Evolutionary conservation across 2,888 invertebrate genomes (phyloP), one percentile per base, ranked within the genome.

Genomic region (Rhogogaster chlorosoma): DNA sequence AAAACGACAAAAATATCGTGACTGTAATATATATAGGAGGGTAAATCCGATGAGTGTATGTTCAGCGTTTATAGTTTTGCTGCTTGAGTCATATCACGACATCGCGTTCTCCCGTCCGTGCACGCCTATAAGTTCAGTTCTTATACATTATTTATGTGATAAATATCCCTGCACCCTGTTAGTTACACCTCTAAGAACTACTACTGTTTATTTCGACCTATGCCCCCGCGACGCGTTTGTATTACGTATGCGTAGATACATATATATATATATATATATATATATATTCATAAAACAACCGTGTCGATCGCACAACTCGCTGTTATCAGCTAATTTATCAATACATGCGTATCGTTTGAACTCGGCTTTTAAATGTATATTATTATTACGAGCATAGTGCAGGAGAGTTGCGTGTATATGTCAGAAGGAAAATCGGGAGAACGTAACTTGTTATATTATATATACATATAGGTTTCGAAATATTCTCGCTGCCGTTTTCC

Each of bases 291-390:
- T 26, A 22, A 78, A 36, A 29, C 78, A 32, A 82, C 38, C 82
- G 82, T 78, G 78, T 78, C 78, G 57, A 78, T 78, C 42, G 83
- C 83, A 83, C 49, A 83, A 15, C 29, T 7, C 9, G 18, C 29
- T 15, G 83, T 70, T 83, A 83, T 83, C 83, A 67, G 70, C 70
- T 49, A 83, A 83, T 70, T 83, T 83, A 83, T 83, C 83, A 83
- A 83, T 77, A 49, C 53, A n/a, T 36, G 18, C 29, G 22, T 77
- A 49, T 77, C 77, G 77, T 77, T 53, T 77, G 75, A 75, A 75
- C 77, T 77, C 29, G 10, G 18, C 67, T 67, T 32, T 75, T 38
- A 75, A 26, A 42, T 77, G 53, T 77, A 26, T 77, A 77, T 77
- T 77, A 73, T 73, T 42, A 77, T 49, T 77, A 53, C 26, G 18